A percentile compares a stretch with the other conserved stretches of the same genome.
These are phyloP conservation scores for Ptychobarbus kaznakovi DNA, from an alignment of 2,797 vertebrate genomes.

Conservation along the genomic window DNA sequence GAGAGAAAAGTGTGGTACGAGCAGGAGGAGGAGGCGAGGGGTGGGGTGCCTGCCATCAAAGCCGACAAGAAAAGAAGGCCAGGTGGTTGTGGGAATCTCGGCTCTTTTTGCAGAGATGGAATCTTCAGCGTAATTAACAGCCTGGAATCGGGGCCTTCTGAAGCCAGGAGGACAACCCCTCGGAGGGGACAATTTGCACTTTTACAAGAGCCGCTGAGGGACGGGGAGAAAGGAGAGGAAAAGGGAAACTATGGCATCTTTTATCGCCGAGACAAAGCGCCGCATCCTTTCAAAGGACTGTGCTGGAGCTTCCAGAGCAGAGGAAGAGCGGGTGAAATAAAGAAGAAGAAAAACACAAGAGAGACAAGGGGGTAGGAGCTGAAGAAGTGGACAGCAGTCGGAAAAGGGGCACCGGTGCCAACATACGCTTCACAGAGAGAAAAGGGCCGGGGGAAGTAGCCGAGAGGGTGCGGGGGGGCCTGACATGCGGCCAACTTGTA, in stretches of 20 bases:
- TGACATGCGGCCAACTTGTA: conserved; percentile 53
- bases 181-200: conserved; percentile 83
- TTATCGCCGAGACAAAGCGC: conserved; percentile 83
- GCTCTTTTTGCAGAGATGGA: conserved; percentile 68
- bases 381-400: conserved; percentile 71
- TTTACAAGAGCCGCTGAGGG: conserved; percentile 80
- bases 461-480: conserved; percentile 23
- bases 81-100: conserved; percentile 79
- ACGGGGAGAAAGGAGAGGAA: conserved; percentile 78
- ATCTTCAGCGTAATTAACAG: conserved; percentile 78
- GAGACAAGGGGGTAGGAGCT: conserved; percentile 65
- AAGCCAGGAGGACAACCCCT: conserved; percentile 76
- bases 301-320: conserved; percentile 66
- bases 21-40: conserved; percentile 67
- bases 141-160: conserved; percentile 73
- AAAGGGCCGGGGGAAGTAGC: conserved; percentile 64
- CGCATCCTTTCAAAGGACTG: conserved; percentile 82
- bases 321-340: conserved; percentile 59
- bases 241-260: conserved; percentile 79
- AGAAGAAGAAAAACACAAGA: conserved; percentile 66
- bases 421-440: conserved; percentile 76
- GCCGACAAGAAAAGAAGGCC: conserved; percentile 83
- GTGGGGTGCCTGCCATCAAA: conserved; percentile 82
- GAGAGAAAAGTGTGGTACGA: conserved; percentile 69
- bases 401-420: conserved; percentile 70